These are phyloP conservation scores for Lochmaea capreae DNA, from an alignment of 2,888 invertebrate species.

Conservation along the genomic window DNA sequence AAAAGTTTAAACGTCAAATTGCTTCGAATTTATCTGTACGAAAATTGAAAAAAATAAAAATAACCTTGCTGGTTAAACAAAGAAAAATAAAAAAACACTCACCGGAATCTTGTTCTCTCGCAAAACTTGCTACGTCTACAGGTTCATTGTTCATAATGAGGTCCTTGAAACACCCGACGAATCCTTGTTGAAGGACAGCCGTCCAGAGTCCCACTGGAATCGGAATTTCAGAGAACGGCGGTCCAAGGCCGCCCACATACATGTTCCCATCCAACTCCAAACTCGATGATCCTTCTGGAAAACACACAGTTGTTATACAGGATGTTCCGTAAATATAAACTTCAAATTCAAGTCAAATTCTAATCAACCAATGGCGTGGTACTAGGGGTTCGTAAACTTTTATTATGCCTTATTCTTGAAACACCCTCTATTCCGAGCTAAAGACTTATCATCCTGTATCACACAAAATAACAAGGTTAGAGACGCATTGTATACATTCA, in stretches of 20 bases:
- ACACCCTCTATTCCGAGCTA: too few relatives aligned
- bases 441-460: too few relatives aligned
- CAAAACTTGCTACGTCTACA: constrained; percentile 89
- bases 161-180: constrained; percentile 93
- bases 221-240: constrained; percentile 80
- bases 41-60: not conserved
- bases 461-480: too few relatives aligned
- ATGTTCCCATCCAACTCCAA: constrained; percentile 89
- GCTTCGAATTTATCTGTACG: not conserved
- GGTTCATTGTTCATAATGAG: constrained; percentile 88
- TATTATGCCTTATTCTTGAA: too few relatives aligned
- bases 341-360: too few relatives aligned
- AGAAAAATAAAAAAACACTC: constrained; percentile 53
- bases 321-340: too few relatives aligned
- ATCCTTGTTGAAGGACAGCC: constrained; percentile 88
- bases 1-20: not conserved
- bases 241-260: constrained; percentile 89
- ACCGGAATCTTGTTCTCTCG: constrained; percentile 91
- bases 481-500: too few relatives aligned
- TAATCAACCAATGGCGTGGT: too few relatives aligned
- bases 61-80: too few relatives aligned
- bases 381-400: too few relatives aligned
- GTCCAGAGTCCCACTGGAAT: constrained; percentile 92
- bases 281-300: constrained; percentile 84
- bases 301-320: constrained; percentile 17